A percentile compares a stretch with the other conserved stretches of the same genome.
Conservation (phyloP, 2,888 invertebrate species). For the Silvanus unidentatus region DNA sequence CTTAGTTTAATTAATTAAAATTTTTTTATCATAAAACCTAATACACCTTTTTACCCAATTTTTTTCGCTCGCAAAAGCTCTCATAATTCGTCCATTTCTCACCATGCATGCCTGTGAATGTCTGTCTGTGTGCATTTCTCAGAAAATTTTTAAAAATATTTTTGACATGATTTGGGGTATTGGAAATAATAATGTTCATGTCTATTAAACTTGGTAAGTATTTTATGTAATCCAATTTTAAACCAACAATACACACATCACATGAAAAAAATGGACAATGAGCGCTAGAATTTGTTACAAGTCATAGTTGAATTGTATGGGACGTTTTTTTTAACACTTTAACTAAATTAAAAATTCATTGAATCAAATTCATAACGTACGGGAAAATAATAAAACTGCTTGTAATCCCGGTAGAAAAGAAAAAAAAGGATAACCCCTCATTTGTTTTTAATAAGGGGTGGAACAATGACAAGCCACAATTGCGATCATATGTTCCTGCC, state of each 20-base stretch:
- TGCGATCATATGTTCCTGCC: no score
- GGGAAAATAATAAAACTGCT: conserved; percentile 21
- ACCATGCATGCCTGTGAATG: conserved; percentile 1
- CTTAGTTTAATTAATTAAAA: no score
- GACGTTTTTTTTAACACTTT: background rate
- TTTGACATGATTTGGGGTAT: conserved; percentile 41
- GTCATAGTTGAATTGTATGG: no score
- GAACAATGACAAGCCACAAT: background rate
- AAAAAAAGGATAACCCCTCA: conserved; percentile 17
- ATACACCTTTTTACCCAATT: no score
- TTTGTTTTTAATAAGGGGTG: conserved; percentile 11
- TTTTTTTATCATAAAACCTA: no score
- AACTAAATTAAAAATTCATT: background rate
- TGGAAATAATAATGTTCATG: conserved; percentile 32
- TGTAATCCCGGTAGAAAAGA: conserved; percentile 18
- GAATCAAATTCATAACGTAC: conserved; percentile 15
- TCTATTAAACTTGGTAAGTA: conserved; percentile 40
- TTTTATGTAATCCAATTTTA: conserved; percentile 21
- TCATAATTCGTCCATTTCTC: background rate
- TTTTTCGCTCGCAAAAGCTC: background rate
- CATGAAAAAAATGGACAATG: background rate
- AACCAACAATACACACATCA: conserved; percentile 9
- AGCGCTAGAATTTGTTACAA: background rate
- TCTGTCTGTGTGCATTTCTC: background rate
- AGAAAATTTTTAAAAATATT: background rate